A percentile compares a stretch with the other conserved stretches of the same genome.
Evolutionary conservation across 92 coral and sea anemone species (phyloP).

Genomic region (Epizoanthus ramosus): DNA sequence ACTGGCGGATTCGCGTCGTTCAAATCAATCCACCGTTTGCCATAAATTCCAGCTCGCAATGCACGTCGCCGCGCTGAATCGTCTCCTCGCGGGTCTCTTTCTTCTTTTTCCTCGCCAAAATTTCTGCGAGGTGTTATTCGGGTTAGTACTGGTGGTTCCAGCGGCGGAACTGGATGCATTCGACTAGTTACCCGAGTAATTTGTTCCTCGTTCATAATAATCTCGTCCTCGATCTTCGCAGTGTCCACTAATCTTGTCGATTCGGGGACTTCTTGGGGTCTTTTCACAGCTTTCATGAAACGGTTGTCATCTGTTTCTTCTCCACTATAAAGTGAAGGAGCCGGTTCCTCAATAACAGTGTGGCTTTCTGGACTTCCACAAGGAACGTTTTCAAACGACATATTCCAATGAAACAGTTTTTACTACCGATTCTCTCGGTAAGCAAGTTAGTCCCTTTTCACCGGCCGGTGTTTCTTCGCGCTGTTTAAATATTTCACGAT

Average conservation of each 20-base stretch:
- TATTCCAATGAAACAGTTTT: conserved; percentile 53
- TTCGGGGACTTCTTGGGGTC: conserved; percentile 56
- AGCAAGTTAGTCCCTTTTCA: conserved; percentile 21
- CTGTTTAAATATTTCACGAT: conserved; percentile 41
- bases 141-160: conserved; percentile 41
- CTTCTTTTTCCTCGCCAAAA: conserved; percentile 56
- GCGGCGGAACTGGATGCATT: conserved; percentile 52
- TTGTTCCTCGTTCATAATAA: conserved; percentile 92
- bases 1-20: conserved; percentile 62
- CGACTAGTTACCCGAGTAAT: conserved; percentile 78
- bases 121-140: conserved; percentile 41
- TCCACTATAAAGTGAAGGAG: conserved; percentile 88
- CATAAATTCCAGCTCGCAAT: conserved; percentile 28
- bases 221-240: conserved; percentile 91
- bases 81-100: conserved; percentile 37
- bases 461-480: conserved; percentile 9
- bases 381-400: conserved; percentile 91
- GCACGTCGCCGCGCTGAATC: conserved; percentile 40
- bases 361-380: conserved; percentile 96
- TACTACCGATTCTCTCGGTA: conserved; percentile 20
- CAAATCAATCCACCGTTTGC: conserved; percentile 76
- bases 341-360: conserved; percentile 84
- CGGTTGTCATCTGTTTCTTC: conserved; percentile 69
- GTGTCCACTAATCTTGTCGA: conserved; percentile 93
- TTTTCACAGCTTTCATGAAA: conserved; percentile 63